Evolutionary conservation across 2,797 vertebrate genomes (phyloP), one percentile per base, ranked within the genome.

Genomic region (Sebastes hopkinsi): DNA sequence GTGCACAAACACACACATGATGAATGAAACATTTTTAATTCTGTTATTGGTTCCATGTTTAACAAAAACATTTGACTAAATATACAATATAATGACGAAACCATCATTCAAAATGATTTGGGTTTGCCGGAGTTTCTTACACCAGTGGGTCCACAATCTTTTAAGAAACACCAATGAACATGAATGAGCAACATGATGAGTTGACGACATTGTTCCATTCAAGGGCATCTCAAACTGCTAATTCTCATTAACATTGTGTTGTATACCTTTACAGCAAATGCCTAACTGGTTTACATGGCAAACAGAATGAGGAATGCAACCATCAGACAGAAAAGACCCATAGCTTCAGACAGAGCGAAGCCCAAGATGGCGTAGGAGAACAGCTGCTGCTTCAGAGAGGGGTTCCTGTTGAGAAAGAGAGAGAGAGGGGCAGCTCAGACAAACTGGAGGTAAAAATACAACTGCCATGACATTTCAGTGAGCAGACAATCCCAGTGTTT

Each of bases 251-350:
- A 83, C 74, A 76, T 59, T 72, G 29, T 76, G 76, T 81, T 70
- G 80, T 66, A 22, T 83, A 65, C 67, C 54, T 84, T 75, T 60
- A 69, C 70, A 66, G 69, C 10, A 61, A 81, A 68, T 25, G 72
- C 62, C 76, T 14, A 20, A 60, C 42, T 77, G 78, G 69, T 76
- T 97, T 96, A 98, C 97, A 98, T 97, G 91, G 98, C 97, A n/a
- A 98, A 99, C 93, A 99, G 96, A 93, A 99, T 98, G 80, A 99
- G 97, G 95, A 99, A 99, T 86, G 98, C 97, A 86, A 99, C 97
- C 98, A 98, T 99, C 92, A 99, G 94, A 94, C 98, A 98, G 93
- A 99, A 98, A 59, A 99, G 97, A 91, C 97, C 98, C 98, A 99
- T 99, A 91, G 98, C 98, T 92, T 99, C 97, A 1, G 98, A 99